Percentiles rank a stretch among this genome's conserved stretches.
Evolutionary conservation across 2,888 invertebrate species (phyloP).

Genomic region (Sminthurides aquaticus): DNA sequence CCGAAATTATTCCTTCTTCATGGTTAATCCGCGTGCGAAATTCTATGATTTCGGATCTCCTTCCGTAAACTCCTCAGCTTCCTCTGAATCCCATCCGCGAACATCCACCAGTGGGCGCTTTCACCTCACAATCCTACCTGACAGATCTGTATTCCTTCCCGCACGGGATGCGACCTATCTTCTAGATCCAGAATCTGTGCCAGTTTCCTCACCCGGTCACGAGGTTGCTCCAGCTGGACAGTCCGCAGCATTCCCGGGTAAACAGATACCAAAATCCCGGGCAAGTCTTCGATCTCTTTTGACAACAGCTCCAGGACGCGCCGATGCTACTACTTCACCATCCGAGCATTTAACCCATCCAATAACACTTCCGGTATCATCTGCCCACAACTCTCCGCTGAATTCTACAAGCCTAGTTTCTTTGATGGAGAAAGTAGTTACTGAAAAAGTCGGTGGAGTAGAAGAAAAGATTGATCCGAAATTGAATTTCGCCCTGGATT

Average conservation of each 20-base stretch:
- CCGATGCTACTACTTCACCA: background rate
- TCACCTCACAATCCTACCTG: conserved; percentile 35
- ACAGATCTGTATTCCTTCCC: conserved; percentile 36
- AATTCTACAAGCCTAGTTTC: too few species aligned
- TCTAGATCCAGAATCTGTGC: background rate
- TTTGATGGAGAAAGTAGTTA: too few species aligned
- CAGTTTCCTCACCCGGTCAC: too few species aligned
- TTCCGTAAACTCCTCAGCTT: too few species aligned
- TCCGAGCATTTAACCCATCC: background rate
- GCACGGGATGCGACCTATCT: conserved; percentile 27
- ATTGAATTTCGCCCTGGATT: background rate
- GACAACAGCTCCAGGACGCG: background rate
- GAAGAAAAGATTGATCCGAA: background rate
- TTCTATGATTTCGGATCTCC: conserved; percentile 32
- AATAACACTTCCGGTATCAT: too few species aligned
- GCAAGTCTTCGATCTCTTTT: background rate
- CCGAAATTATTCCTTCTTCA: conserved; percentile 31
- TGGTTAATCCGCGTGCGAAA: conserved; percentile 37
- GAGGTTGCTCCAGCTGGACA: background rate
- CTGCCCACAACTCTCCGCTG: too few species aligned
- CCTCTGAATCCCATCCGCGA: background rate
- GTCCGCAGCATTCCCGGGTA: background rate
- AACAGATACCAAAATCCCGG: background rate
- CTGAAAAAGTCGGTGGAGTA: too few species aligned
- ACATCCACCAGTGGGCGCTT: conserved; percentile 19